Conservation (phyloP, 1,140 invertebrate genomes). For the Tetragnatha versicolor region DNA sequence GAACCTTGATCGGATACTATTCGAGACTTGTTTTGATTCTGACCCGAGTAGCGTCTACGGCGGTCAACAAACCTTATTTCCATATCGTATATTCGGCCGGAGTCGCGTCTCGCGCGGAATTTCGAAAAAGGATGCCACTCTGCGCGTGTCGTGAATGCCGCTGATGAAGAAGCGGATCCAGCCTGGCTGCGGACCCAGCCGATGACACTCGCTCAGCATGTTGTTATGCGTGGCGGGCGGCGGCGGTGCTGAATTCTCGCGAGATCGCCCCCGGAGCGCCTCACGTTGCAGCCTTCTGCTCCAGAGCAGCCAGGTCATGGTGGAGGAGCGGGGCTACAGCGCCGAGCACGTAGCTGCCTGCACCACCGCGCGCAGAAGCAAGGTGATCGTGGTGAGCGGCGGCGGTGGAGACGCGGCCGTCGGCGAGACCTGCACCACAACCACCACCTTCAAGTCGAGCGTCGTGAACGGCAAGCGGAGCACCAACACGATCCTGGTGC, state of each 20-base stretch:
- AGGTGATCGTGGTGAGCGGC: slow-evolving; percentile 39
- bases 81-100: too few species aligned
- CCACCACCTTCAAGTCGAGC: slow-evolving; percentile 45
- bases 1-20: too few species aligned
- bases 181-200: neutral
- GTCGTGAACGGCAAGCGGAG: slow-evolving; percentile 32
- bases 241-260: slow-evolving; percentile 15
- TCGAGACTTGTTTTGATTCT: too few species aligned
- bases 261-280: slow-evolving; percentile 12
- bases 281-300: slow-evolving; percentile 24
- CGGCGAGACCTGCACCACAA: slow-evolving; percentile 7
- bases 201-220: slow-evolving; percentile 16
- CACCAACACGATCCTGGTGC: slow-evolving; percentile 42
- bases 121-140: too few species aligned
- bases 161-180: neutral
- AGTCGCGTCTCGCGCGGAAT: too few species aligned
- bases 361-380: neutral
- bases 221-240: slow-evolving; percentile 42
- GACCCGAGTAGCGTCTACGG: too few species aligned
- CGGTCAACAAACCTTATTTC: too few species aligned
- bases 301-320: slow-evolving; percentile 42
- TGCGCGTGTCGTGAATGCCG: neutral
- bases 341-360: neutral
- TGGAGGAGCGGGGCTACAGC: slow-evolving; percentile 32
- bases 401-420: neutral